A percentile compares a stretch with the other conserved stretches of the same genome.
Evolutionary conservation across 2,888 invertebrate species (phyloP).

Genomic region (Cyclophora punctaria): DNA sequence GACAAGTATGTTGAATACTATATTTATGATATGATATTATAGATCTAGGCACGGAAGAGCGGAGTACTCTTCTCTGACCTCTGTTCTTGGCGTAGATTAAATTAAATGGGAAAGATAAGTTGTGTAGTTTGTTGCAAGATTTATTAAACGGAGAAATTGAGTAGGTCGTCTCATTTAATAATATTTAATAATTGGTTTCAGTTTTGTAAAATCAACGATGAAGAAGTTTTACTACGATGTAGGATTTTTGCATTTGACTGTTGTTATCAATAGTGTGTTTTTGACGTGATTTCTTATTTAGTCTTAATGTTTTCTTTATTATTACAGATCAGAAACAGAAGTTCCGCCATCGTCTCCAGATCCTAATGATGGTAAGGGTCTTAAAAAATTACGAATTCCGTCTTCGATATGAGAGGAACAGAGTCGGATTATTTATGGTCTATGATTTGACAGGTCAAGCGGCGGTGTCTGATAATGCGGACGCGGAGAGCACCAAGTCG

Average conservation of each 20-base stretch:
- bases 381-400: too few species aligned
- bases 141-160: not conserved
- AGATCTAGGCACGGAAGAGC: too few species aligned
- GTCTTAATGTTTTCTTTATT: conserved; percentile 2
- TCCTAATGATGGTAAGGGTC: conserved; percentile 30
- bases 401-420: too few species aligned
- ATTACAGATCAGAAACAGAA: conserved; percentile 41
- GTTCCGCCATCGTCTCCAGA: conserved; percentile 39
- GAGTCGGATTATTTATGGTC: not conserved
- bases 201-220: too few species aligned
- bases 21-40: too few species aligned
- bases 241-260: too few species aligned
- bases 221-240: too few species aligned
- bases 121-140: not conserved
- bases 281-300: not conserved
- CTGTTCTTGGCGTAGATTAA: too few species aligned
- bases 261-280: too few species aligned
- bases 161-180: too few species aligned
- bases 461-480: conserved; percentile 67
- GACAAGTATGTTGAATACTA: not conserved
- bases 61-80: too few species aligned
- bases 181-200: too few species aligned
- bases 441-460: conserved; percentile 33
- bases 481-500: conserved; percentile 81
- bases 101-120: not conserved